Evolutionary conservation across 2,113 vertebrate species (phyloP), one percentile per base, ranked within the genome.

Genomic region (Crotalus helleri): DNA sequence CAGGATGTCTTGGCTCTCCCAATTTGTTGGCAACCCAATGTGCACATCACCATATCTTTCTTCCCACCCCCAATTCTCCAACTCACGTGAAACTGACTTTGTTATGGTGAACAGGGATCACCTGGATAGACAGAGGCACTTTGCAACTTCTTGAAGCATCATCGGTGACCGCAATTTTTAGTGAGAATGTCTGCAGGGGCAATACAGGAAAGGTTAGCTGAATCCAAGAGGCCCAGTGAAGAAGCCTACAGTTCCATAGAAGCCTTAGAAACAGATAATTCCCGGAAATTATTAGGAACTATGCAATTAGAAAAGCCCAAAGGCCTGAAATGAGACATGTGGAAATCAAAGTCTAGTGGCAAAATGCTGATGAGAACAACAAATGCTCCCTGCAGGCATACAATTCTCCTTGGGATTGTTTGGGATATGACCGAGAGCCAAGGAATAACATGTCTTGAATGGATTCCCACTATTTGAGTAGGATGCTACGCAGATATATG

Each of bases 41-140:
- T 90, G 33, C 57, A 33, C 17, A 26, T 57, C 87, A 69, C 26
- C 58, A 29, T 90, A 59, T 53, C 26, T 53, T 87, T 55, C n/a
- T 39, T 88, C 0, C 29, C 69, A 2, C 0, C 15, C n/a, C 90
- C 85, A 85, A 15, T 2, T 0, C 11, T 2, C 6, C 24, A 57
- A 93, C 98, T 98, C 96, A 98, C 98, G 0, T 93, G 95, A 98
- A 98, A 64, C 95, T 96, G 94, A 98, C 89, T 0, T 0, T 85
- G 85, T 95, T 93, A 54, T 58, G 92, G 6, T 12, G 64, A 0
- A 49, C 94, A 51, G 97, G 97, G 93, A 97, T 94, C 90, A 98
- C 98, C 19, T 97, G 69, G 92, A 98, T 96, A 0, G 2, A 96
- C 46, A 98, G 94, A 0, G 64, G 81, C 53, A 97, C 95, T 0